Percentiles rank a stretch among this genome's conserved stretches.
Evolutionary conservation across 2,113 vertebrate genomes (phyloP).

Genomic region (Sinocyclocheilus maitianheensis): DNA sequence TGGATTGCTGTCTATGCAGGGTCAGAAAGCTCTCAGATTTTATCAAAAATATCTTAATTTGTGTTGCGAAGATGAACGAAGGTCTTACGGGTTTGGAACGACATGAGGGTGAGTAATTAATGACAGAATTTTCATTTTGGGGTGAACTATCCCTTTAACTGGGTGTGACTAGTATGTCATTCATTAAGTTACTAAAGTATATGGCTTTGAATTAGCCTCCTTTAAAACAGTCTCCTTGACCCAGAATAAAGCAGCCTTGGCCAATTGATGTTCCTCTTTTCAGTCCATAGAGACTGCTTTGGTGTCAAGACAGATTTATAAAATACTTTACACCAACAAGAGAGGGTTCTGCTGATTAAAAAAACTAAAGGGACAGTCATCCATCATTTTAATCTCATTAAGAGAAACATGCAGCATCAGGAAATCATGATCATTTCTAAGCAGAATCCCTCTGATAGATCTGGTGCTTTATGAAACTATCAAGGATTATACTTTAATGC

Average conservation of each 20-base stretch:
- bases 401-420: not conserved
- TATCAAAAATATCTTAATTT: too few species aligned
- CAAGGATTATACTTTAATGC: constrained; percentile 10
- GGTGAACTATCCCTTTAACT: too few species aligned
- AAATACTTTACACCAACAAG: constrained; percentile 26
- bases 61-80: too few species aligned
- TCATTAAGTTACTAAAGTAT: constrained; percentile 55
- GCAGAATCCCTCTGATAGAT: constrained; percentile 7
- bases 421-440: constrained; percentile 7
- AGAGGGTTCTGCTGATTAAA: not conserved
- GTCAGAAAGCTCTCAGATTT: too few species aligned
- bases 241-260: constrained; percentile 66
- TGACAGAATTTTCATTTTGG: too few species aligned
- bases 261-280: constrained; percentile 58
- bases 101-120: too few species aligned
- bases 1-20: too few species aligned
- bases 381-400: not conserved
- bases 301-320: constrained; percentile 32
- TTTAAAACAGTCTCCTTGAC: constrained; percentile 74
- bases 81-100: too few species aligned
- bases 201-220: constrained; percentile 66
- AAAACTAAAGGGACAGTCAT: not conserved
- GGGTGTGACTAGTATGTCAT: constrained; percentile 36
- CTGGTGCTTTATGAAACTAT: constrained; percentile 14
- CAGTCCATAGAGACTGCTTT: constrained; percentile 57